Evolutionary conservation across 2,113 vertebrate species (phyloP).

Genomic region (Lipophrys pholis): DNA sequence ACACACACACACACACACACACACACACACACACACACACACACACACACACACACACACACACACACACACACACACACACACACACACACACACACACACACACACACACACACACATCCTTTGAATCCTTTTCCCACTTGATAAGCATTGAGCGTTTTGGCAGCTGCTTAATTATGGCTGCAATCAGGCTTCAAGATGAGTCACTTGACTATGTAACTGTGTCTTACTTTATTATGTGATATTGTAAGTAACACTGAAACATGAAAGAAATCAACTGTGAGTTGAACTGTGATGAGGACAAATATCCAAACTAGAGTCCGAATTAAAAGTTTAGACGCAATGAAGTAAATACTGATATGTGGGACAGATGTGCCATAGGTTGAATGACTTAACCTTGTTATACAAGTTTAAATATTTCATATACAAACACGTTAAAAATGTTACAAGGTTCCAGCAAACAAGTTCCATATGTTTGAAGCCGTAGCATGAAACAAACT

Average conservation of each 20-base stretch:
- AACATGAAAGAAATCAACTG: conserved; percentile 18
- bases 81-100: conserved; percentile 13
- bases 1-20: conserved; percentile 3
- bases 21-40: conserved; percentile 3
- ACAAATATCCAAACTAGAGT: conserved; percentile 3
- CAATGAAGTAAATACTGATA: background rate
- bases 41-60: conserved; percentile 3
- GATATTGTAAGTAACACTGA: conserved; percentile 27
- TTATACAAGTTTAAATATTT: no score
- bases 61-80: conserved; percentile 3
- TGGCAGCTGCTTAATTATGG: conserved; percentile 54
- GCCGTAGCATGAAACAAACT: no score
- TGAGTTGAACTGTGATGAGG: conserved; percentile 9
- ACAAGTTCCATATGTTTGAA: no score
- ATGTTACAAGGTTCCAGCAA: no score
- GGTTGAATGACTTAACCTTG: no score
- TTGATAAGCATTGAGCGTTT: conserved; percentile 55
- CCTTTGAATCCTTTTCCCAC: conserved; percentile 23
- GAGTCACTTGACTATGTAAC: conserved; percentile 47
- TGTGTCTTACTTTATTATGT: conserved; percentile 34
- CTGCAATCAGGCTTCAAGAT: conserved; percentile 62
- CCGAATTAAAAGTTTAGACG: conserved; percentile 7
- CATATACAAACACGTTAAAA: no score
- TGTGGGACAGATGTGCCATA: no score
- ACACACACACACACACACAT: conserved; percentile 13